These are phyloP conservation scores for Trichechus manatus DNA, from an alignment of 2,113 vertebrate genomes.

Conservation along the genomic window DNA sequence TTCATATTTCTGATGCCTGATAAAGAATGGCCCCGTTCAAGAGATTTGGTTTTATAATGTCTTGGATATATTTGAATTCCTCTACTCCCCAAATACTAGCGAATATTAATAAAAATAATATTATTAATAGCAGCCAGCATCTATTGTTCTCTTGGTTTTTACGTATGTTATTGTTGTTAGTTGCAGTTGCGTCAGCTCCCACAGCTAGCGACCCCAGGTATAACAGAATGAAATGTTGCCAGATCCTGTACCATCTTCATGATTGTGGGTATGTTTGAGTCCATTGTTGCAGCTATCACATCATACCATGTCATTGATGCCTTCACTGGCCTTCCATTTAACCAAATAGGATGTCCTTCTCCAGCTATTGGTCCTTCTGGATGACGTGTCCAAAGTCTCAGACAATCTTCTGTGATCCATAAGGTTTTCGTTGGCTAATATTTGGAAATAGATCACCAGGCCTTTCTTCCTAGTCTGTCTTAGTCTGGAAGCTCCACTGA, in stretches of 20 bases:
- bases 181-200: neutral
- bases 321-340: neutral
- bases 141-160: constrained; percentile 25
- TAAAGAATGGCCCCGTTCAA: constrained; percentile 35
- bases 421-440: neutral
- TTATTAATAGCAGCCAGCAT: constrained; percentile 10
- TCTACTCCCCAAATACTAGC: constrained; percentile 6
- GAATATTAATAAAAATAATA: constrained; percentile 45
- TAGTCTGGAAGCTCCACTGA: neutral
- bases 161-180: neutral
- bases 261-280: neutral
- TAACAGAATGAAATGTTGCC: neutral
- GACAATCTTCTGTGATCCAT: neutral
- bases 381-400: neutral
- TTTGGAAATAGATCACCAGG: neutral
- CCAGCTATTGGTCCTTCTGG: neutral
- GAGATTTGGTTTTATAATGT: constrained; percentile 54
- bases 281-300: neutral
- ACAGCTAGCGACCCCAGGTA: neutral
- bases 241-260: neutral
- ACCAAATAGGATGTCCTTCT: neutral
- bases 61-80: constrained; percentile 34
- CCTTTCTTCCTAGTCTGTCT: neutral
- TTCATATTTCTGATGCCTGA: constrained; percentile 28
- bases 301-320: too few relatives aligned